Evolutionary conservation across 2,888 invertebrate species (phyloP), one percentile per base, ranked within the genome.

Genomic region (Seladonia tumulorum): DNA sequence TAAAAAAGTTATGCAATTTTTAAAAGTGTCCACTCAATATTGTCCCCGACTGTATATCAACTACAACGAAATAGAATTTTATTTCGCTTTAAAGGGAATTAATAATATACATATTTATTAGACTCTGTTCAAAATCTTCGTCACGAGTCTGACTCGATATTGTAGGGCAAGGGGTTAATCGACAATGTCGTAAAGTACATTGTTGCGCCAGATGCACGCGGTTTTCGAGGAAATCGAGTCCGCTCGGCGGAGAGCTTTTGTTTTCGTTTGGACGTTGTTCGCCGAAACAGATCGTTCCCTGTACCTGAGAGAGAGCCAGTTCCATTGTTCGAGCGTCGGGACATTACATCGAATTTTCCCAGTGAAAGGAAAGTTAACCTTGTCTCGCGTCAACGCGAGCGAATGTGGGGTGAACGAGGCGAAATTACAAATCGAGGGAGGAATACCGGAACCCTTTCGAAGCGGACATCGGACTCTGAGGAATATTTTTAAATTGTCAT

Each of bases 361-460:
- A 10, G n/a, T 18, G 35, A n/a, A 74, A 39, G 35, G 53, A 5
- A 74, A n/a, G 35, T 35, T 39, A 29, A 74, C 39, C 22, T 45
- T 39, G n/a, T 22, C 42, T 7, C 5, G 42, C n/a, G 45, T 18
- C 25, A 49, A 39, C n/a, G 14, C 76, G 76, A n/a, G 5, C 47
- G 76, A 68, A 76, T 66, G 12, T 1, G 76, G n/a, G 16, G 39
- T 39, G n/a, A 53, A 35, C 10, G 22, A 53, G 73, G 73, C 53
- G 18, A 29, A 18, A 53, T 68, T 68, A 57, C 47, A 35, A 29
- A 14, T 8, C 16, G 66, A 25, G 35, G 35, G 29, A 53, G 60
- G 25, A 70, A 74, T 68, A 57, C 39, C 60, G 14, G 2, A 53
- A 10, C 10, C 22, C 49, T 7, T 7, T 18, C 18, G 49, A 1